phyloP scores from a whole-genome alignment of 2,888 invertebrate species.

The Ophraella communa region DNA sequence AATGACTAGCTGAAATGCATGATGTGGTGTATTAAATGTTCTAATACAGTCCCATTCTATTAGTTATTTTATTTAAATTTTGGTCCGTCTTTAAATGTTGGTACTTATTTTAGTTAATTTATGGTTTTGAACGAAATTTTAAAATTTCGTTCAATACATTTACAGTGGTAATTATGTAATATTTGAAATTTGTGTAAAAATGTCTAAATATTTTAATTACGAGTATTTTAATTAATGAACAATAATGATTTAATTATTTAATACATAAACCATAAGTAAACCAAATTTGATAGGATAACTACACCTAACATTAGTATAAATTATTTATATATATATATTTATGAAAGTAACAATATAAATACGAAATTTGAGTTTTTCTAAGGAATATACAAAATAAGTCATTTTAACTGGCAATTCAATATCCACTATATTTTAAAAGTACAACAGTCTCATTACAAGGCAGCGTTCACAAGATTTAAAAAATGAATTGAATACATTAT shows the following conservation, averaged over 20 bases:
- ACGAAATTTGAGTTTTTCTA: constrained; percentile 33
- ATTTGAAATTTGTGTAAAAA: neutral
- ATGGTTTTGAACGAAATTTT: no score
- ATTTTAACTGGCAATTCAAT: constrained; percentile 33
- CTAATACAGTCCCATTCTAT: no score
- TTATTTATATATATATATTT: constrained; percentile 36
- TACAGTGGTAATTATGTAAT: neutral
- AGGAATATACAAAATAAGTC: constrained; percentile 38
- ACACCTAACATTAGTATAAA: constrained; percentile 35
- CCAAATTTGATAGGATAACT: constrained; percentile 13
- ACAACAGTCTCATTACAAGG: constrained; percentile 57
- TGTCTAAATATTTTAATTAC: constrained; percentile 7
- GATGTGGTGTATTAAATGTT: no score
- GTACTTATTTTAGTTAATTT: no score
- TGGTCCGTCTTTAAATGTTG: no score
- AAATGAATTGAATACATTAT: constrained; percentile 24
- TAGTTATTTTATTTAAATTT: no score
- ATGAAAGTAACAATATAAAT: constrained; percentile 34
- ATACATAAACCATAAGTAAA: constrained; percentile 13
- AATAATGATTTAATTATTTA: constrained; percentile 33
- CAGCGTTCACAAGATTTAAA: constrained; percentile 52
- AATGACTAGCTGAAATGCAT: no score
- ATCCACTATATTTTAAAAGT: constrained; percentile 39
- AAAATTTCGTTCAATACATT: no score
- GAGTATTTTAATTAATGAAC: constrained; percentile 27